phyloP scores from a whole-genome alignment of 2,888 invertebrate genomes.

The Tipula helvola region DNA sequence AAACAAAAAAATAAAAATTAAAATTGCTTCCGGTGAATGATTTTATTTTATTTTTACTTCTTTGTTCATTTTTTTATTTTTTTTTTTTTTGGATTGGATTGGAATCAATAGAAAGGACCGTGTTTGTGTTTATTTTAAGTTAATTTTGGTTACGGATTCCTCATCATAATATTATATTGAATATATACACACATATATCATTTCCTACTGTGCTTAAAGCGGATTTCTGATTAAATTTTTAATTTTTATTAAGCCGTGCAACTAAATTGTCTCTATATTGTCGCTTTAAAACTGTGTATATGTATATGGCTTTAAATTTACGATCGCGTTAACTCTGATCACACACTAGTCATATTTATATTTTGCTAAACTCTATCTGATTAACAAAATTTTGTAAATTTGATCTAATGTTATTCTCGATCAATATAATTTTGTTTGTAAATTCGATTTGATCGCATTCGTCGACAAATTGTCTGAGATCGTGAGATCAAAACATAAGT shows the following conservation, averaged over 20 bases:
- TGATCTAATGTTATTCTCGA: too few species aligned
- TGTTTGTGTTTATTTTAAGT: background rate
- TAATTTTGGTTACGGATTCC: background rate
- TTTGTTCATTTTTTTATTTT: background rate
- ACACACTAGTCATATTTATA: too few species aligned
- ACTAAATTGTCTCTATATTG: background rate
- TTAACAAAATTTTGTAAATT: too few species aligned
- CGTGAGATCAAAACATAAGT: too few species aligned
- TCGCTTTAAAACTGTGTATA: too few species aligned
- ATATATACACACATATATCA: background rate
- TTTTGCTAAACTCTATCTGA: too few species aligned
- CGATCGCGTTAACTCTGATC: too few species aligned
- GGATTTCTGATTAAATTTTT: background rate
- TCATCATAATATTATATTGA: background rate
- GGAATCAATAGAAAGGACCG: background rate
- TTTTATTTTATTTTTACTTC: background rate
- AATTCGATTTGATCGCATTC: too few species aligned
- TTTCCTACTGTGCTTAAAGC: background rate
- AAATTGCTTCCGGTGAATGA: background rate
- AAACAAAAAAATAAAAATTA: background rate
- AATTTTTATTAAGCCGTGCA: background rate
- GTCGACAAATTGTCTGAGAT: too few species aligned
- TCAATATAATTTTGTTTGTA: too few species aligned
- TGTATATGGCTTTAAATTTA: too few species aligned
- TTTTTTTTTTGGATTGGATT: background rate